Conservation (phyloP, 2,888 invertebrate species). For the Venusia cambrica region DNA sequence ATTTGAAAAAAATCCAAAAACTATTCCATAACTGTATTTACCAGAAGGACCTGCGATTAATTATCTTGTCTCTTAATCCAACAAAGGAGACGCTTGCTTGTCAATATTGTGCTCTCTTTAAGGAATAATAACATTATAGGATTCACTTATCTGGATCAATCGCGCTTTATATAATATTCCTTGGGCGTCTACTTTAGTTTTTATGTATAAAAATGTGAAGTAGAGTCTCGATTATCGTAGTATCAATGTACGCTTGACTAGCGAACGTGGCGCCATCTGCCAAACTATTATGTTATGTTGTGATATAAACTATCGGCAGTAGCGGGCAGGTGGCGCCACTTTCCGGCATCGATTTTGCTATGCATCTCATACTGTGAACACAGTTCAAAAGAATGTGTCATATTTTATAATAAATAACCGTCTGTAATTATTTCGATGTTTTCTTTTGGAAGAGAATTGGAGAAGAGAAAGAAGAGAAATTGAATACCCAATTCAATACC, state of each 20-base stretch:
- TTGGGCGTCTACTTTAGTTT: slow-evolving; percentile 34
- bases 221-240: slow-evolving; percentile 74
- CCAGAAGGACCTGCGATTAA: too few relatives aligned
- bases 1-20: too few relatives aligned
- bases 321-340: slow-evolving; percentile 39
- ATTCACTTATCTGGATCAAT: background rate
- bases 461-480: too few relatives aligned
- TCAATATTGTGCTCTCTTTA: too few relatives aligned
- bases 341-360: slow-evolving; percentile 65
- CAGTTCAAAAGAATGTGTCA: slow-evolving; percentile 80
- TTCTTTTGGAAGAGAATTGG: too few relatives aligned
- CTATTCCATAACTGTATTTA: too few relatives aligned
- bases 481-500: too few relatives aligned
- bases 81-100: too few relatives aligned
- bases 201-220: slow-evolving; percentile 52
- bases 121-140: too few relatives aligned
- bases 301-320: slow-evolving; percentile 38
- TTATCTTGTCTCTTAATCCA: too few relatives aligned
- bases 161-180: slow-evolving; percentile 18
- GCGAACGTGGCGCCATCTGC: slow-evolving; percentile 44
- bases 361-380: slow-evolving; percentile 77
- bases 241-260: slow-evolving; percentile 75
- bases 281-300: slow-evolving; percentile 43
- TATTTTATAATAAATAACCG: slow-evolving; percentile 82
- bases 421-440: slow-evolving; percentile 65